Base-by-base conservation (phyloP, 2,113 vertebrate species). In the Cyprinodon tularosa region DNA sequence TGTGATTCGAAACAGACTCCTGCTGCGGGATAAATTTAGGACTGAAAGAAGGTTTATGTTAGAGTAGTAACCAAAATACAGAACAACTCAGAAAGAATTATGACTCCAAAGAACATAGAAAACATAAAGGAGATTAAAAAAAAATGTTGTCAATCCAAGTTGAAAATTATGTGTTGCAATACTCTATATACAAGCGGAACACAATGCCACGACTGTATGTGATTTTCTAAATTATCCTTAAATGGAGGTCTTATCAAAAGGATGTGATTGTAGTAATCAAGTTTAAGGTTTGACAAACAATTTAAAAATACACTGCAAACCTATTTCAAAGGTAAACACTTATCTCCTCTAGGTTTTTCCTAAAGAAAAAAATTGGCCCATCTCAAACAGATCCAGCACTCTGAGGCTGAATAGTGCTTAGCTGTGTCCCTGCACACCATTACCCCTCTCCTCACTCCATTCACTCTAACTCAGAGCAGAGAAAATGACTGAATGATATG, bases 401-500 rank as follows among this genome's bases (percentile, higher is more conserved):
- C n/a, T 42, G 72, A 70, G 50, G 74, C 73, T 77, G 78, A 83
- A 73, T 72, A 83, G 77, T 77, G 77, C 81, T 86, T 78, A 81
- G 83, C 77, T 77, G 73, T 82, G 77, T 82, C 73, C 83, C 77
- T 0, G 82, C 82, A 88, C 85, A 85, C 84, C 86, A 91, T 89
- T 88, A 89, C 71, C 77, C 72, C 70, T 73, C 82, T 88, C 81
- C 83, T 86, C 84, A 84, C 65, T 87, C 69, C 82, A 84, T 88
- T 90, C 84, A 76, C 84, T 83, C 61, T 15, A 71, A 71, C 66
- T 80, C 68, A 62, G 84, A 80, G 76, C 73, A 84, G 76, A 71
- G 81, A 86, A 76, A 86, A 86, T 84, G 85, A 85, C 74, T 68
- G 79, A 83, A 72, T 71, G 78, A 80, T 86, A 80, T 71, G 81